Evolutionary conservation across 2,113 vertebrate species (phyloP).

Genomic region (Eretmodus cyanostictus): DNA sequence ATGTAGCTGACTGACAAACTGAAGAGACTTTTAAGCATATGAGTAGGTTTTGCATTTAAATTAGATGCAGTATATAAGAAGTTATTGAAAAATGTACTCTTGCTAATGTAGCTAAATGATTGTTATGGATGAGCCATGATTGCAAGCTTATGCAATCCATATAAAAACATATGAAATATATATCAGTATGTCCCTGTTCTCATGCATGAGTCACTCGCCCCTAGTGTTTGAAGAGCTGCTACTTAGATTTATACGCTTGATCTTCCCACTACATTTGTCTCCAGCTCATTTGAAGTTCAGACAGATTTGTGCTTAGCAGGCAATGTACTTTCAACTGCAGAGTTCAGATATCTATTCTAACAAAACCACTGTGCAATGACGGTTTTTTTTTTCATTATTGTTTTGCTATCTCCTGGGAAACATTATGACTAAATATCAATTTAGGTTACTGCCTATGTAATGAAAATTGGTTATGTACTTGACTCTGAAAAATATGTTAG

Average conservation of each 20-base stretch:
- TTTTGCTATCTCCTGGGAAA: not conserved
- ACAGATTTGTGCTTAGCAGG: not conserved
- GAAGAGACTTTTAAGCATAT: not conserved
- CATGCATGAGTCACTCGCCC: not conserved
- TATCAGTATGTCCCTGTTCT: not conserved
- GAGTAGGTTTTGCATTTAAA: not conserved
- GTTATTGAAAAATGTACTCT: not conserved
- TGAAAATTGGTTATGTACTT: not conserved
- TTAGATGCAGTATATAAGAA: not conserved
- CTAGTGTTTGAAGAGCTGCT: slow-evolving; percentile 6
- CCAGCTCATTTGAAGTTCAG: slow-evolving; percentile 23
- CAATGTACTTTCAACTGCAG: not conserved
- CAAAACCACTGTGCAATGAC: not conserved
- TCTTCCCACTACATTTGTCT: slow-evolving; percentile 8
- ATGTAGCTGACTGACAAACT: not conserved
- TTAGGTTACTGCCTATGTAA: not conserved
- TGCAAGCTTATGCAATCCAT: not conserved
- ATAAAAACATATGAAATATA: not conserved
- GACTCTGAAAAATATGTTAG: not conserved
- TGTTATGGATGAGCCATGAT: not conserved
- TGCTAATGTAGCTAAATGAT: not conserved
- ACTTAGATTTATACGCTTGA: slow-evolving; percentile 5
- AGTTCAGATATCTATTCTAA: not conserved
- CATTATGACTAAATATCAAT: not conserved
- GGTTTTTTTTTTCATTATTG: rapidly evolving